These are phyloP conservation scores for Gymnothorax reevesii DNA, from an alignment of 2,797 vertebrate species.

Conservation along the genomic window DNA sequence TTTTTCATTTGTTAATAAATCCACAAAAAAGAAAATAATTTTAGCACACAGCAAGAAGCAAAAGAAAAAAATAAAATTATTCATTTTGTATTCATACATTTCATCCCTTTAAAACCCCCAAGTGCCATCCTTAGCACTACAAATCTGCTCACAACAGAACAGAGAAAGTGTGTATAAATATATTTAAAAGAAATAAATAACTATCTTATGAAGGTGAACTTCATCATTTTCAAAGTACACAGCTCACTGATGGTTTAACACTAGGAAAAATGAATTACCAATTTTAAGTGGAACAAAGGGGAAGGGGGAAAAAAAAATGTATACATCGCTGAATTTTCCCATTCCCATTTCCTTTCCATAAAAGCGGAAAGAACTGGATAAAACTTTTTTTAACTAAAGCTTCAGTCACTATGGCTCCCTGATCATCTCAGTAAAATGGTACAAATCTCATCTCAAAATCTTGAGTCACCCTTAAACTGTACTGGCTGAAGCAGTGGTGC, in stretches of 20 bases:
- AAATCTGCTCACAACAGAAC: conserved; percentile 43
- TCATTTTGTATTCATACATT: conserved; percentile 58
- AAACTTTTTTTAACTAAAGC: conserved; percentile 47
- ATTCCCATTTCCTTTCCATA: conserved; percentile 45
- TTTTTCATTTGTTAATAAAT: conserved; percentile 61
- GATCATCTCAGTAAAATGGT: not conserved
- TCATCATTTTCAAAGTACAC: conserved; percentile 20
- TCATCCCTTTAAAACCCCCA: conserved; percentile 73
- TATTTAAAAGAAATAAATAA: conserved; percentile 75
- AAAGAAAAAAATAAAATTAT: conserved; percentile 47
- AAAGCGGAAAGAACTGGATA: conserved; percentile 51
- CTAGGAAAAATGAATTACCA: conserved; percentile 8
- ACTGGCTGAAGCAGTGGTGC: not conserved
- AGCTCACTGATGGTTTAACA: conserved; percentile 1
- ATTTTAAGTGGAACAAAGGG: not conserved
- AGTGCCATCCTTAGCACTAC: conserved; percentile 45
- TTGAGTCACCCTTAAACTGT: not conserved
- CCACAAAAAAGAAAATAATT: conserved; percentile 59
- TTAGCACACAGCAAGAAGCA: conserved; percentile 63
- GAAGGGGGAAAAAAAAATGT: too few species aligned
- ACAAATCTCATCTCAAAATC: not conserved
- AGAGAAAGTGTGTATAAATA: conserved; percentile 56
- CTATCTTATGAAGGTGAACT: conserved; percentile 13
- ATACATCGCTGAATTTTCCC: conserved; percentile 43
- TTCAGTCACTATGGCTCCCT: not conserved